phyloP scores from a whole-genome alignment of 2,797 vertebrate species.

The Dendrocincla tyrannina region DNA sequence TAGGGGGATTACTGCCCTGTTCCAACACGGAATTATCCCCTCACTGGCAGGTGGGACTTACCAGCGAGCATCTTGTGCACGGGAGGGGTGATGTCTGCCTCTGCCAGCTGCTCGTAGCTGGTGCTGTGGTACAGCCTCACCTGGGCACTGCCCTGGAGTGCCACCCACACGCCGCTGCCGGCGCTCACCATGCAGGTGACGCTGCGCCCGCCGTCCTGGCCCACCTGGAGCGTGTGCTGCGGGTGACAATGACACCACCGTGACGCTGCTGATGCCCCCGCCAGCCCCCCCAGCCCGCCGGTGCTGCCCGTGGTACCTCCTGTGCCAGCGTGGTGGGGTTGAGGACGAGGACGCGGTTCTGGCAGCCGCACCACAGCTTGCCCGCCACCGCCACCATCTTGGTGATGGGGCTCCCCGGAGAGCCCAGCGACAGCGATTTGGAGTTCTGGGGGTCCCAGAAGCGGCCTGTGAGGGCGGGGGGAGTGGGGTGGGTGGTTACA shows the following conservation, averaged over 20 bases:
- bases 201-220: constrained; percentile 88
- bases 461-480: constrained; percentile 77
- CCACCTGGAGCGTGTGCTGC: constrained; percentile 90
- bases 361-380: constrained; percentile 95
- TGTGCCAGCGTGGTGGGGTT: constrained; percentile 86
- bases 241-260: rapidly evolving
- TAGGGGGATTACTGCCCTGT: rapidly evolving
- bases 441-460: constrained; percentile 98
- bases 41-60: constrained; percentile 12
- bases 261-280: rapidly evolving
- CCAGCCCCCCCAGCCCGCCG: rapidly evolving
- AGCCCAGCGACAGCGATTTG: constrained; percentile 87
- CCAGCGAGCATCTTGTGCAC: constrained; percentile 99
- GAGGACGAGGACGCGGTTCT: constrained; percentile 90
- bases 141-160: constrained; percentile 92
- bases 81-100: constrained; percentile 93
- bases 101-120: constrained; percentile 90
- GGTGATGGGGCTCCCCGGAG: constrained; percentile 87
- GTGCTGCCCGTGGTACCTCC: constrained; percentile 74
- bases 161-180: constrained; percentile 90
- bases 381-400: constrained; percentile 95
- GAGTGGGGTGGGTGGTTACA: not conserved
- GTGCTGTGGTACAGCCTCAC: constrained; percentile 91
- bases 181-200: constrained; percentile 94
- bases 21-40: rapidly evolving